Percentiles rank a stretch among this genome's conserved stretches.
phyloP scores from a whole-genome alignment of 2,797 vertebrate species.

The Gallinago solitaria region DNA sequence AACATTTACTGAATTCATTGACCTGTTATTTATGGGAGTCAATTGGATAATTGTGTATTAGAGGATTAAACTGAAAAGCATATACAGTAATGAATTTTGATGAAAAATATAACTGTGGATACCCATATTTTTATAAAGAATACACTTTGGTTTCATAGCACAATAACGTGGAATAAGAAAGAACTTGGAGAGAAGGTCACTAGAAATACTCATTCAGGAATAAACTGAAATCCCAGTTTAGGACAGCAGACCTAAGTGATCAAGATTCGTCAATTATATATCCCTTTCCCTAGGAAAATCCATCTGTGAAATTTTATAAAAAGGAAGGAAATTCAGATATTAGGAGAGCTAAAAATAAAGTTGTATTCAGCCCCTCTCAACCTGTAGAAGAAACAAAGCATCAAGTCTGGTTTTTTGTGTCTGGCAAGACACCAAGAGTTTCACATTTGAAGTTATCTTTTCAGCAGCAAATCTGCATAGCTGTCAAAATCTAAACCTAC shows the following conservation, averaged over 20 bases:
- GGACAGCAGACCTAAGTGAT: not conserved
- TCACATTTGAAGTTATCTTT: conserved; percentile 18
- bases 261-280: not conserved
- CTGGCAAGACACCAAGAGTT: not conserved
- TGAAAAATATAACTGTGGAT: not conserved
- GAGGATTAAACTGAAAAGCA: not conserved
- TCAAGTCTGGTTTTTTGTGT: not conserved
- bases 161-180: not conserved
- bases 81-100: not conserved
- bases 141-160: not conserved
- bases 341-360: not conserved
- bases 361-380: not conserved
- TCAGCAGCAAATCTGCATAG: not conserved
- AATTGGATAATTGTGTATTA: not conserved
- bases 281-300: not conserved
- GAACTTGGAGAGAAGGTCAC: not conserved
- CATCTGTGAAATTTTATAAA: not conserved
- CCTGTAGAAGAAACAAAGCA: not conserved
- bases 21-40: not conserved
- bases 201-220: not conserved
- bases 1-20: not conserved
- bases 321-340: not conserved
- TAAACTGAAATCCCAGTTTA: not conserved
- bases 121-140: not conserved
- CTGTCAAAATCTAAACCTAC: conserved; percentile 27